Percentiles rank a stretch among this genome's conserved stretches.
Evolutionary conservation across 2,113 vertebrate species (phyloP).

Genomic region (Amia ocellicauda): DNA sequence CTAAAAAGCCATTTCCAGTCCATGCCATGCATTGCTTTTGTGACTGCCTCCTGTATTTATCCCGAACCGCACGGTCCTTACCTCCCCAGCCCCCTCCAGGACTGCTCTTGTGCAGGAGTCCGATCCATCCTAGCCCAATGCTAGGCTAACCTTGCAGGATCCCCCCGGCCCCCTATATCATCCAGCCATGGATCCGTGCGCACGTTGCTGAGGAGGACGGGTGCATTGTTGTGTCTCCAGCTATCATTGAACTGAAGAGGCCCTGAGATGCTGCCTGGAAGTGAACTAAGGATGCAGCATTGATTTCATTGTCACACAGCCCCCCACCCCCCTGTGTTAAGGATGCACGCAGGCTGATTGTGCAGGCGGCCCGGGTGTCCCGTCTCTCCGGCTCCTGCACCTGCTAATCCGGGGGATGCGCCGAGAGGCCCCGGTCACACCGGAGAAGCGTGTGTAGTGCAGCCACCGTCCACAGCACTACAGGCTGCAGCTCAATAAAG

Average conservation of each 20-base stretch:
- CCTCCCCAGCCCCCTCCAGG: constrained; percentile 24
- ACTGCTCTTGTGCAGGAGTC: constrained; percentile 8
- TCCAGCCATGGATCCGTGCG: constrained; percentile 17
- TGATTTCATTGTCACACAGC: constrained; percentile 25
- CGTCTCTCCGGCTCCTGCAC: constrained; percentile 8
- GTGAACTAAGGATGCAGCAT: constrained; percentile 28
- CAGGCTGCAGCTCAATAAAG: neutral
- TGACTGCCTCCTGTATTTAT: neutral
- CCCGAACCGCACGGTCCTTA: neutral
- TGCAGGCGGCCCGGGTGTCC: constrained; percentile 14
- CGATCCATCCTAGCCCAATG: constrained; percentile 26
- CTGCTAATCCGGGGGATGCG: constrained; percentile 25
- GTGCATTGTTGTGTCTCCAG: constrained; percentile 1
- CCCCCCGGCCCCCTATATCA: constrained; percentile 8
- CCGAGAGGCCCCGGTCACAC: neutral
- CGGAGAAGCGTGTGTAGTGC: constrained; percentile 1
- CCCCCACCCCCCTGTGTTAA: constrained; percentile 23
- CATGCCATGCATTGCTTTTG: constrained; percentile 8
- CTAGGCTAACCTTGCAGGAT: constrained; percentile 15
- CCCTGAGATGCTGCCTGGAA: constrained; percentile 18
- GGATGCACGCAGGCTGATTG: constrained; percentile 23
- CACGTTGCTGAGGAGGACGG: neutral
- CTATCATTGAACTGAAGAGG: constrained; percentile 17
- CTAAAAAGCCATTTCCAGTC: constrained; percentile 3
- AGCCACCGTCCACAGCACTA: neutral